Conservation (phyloP, 2,888 invertebrate genomes). For the Hemicrepidius hirtus region DNA sequence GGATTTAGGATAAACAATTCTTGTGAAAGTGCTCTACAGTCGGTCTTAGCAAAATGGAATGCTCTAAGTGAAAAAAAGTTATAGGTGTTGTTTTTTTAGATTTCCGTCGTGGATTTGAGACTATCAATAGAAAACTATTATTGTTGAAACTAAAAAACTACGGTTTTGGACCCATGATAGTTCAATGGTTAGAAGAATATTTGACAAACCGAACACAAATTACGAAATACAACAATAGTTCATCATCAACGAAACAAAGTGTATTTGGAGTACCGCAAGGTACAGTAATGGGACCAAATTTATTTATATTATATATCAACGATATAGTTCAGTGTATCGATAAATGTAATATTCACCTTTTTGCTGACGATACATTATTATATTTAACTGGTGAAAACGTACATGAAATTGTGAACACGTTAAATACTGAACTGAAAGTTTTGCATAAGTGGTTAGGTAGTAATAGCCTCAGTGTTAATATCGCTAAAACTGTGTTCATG, state of each 20-base stretch:
- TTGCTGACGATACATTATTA: neutral
- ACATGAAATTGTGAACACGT: neutral
- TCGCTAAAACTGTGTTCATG: neutral
- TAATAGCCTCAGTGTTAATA: neutral
- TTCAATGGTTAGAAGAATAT: too few species aligned
- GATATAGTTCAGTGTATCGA: neutral
- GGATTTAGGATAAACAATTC: neutral
- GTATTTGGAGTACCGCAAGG: too few species aligned
- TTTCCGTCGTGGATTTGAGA: neutral
- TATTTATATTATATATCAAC: neutral
- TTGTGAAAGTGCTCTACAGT: neutral
- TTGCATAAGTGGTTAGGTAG: neutral
- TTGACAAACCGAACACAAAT: too few species aligned
- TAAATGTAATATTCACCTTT: neutral
- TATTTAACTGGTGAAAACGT: neutral
- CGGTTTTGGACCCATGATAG: too few species aligned
- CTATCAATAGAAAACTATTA: neutral
- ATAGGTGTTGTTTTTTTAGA: neutral
- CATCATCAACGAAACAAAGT: too few species aligned
- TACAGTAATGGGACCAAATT: neutral
- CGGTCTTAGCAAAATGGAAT: neutral
- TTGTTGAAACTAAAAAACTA: too few species aligned
- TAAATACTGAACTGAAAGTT: neutral
- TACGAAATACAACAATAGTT: too few species aligned
- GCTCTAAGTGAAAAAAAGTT: neutral